Evolutionary conservation across 2,113 vertebrate genomes (phyloP), one percentile per base, ranked within the genome.

Genomic region (Acanthochromis polyacanthus): DNA sequence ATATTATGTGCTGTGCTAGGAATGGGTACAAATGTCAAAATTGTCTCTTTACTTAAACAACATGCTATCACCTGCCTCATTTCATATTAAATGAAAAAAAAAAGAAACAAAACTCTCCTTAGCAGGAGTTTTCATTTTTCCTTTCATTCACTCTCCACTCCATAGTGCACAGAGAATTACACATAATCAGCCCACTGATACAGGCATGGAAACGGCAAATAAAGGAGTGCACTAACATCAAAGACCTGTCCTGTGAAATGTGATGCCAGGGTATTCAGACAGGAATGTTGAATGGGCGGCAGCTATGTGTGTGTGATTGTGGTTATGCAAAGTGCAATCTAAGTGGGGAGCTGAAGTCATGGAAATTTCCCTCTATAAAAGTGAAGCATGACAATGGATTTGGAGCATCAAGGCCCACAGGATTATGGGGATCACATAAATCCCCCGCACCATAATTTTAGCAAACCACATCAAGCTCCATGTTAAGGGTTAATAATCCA

Each of bases 361-460:
- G 93, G 91, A 93, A 93, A 94, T 94, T 90, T 87, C 83, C 86
- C 70, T 81, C 77, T 86, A 89, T 91, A 86, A 92, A 93, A 93
- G 86, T 89, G 86, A 92, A 88, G 93, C 92, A 91, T 94, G 92
- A 93, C 93, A 92, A 93, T 91, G 92, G 92, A 92, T 94, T 94
- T 92, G 89, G 89, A 89, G 90, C 92, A 92, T 93, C 93, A 93
- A 92, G 91, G 86, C 87, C 86, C 57, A 38, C 53, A 43, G 92
- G 92, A 94, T 93, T 94, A 92, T 66, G 75, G 81, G 89, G 90
- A 92, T 93, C 90, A 92, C 78, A 92, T 87, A 93, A 92, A 92
- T 91, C 84, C 90, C 62, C 77, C 11, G 20, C 22, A 53, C 82
- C 75, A 76, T 83, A 75, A 88, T 94, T 91, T 92, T 85, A 88